Base-by-base conservation (phyloP, 2,797 vertebrate species). In the Urosaurus nigricauda region DNA sequence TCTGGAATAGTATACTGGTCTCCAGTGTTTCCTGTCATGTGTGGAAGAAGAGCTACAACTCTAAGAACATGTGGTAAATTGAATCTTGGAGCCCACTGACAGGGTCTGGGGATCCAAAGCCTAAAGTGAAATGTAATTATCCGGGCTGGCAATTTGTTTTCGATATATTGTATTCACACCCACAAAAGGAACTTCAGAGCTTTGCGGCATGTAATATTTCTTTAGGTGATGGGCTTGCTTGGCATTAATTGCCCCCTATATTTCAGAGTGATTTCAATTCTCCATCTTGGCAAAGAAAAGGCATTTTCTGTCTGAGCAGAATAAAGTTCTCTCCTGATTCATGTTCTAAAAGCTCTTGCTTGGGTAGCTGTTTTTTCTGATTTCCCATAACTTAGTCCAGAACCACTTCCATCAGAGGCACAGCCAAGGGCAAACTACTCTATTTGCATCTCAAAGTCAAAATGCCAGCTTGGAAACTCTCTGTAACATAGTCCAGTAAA, bases 301-400 rank as follows among this genome's bases (percentile, higher is more conserved):
- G 29, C 47, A 80, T 4, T 90, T 79, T 58, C 81, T 87, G 89
- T 56, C 79, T 88, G 79, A 82, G 77, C 40, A 87, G 68, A 60
- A 90, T 40, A 47, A 35, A 35, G 16, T 19, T 40, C 47, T 21
- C 74, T 88, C 73, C 90, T 5, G 0, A 60, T 35, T 85, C 47
- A 79, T 51, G 9, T 47, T 85, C 53, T 0, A 0, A 32, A 75
- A 84, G 68, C 63, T 63, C 4, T 1, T 5, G 47, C 84, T 13
- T 78, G 70, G 65, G 35, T 74, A 77, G 35, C 12, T 63, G 24
- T 40, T 70, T 80, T 58, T 58, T 35, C 2, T 53, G 29, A 43
- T 5, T 65, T 53, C 77, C 58, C 68, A 60, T 71, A 79, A 35
- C 24, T 77, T 19, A 79, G 65, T 5, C 71, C 83, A 77, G 77